A percentile compares a stretch with the other conserved stretches of the same genome.
These are phyloP conservation scores for Patella depressa DNA, from an alignment of 2,888 invertebrate genomes.

Conservation along the genomic window DNA sequence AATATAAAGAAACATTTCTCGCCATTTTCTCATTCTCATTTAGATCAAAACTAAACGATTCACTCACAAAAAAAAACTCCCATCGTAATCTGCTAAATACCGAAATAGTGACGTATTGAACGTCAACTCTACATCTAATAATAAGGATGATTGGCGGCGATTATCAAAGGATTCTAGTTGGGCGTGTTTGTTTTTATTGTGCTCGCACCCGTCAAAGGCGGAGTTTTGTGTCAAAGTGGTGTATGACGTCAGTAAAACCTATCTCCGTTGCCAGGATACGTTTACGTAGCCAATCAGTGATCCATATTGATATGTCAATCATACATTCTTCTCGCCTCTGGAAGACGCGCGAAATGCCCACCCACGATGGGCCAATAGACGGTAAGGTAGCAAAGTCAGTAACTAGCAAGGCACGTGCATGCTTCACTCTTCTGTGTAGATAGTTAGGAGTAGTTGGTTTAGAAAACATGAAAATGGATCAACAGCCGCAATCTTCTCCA, in stretches of 20 bases:
- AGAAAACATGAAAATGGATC: conserved; percentile 65
- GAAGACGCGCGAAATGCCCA: conserved; percentile 60
- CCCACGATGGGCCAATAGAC: conserved; percentile 60
- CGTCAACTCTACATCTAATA: conserved; percentile 1
- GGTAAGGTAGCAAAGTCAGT: conserved; percentile 38
- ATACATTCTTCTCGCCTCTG: conserved; percentile 55
- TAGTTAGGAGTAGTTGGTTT: conserved; percentile 52
- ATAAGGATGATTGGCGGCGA: conserved; percentile 4
- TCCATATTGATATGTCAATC: conserved; percentile 51
- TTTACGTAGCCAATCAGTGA: conserved; percentile 47
- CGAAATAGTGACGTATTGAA: conserved; percentile 10
- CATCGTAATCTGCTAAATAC: conserved; percentile 5
- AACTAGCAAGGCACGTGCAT: conserved; percentile 48
- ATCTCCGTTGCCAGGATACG: conserved; percentile 52
- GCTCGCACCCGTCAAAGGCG: conserved; percentile 40
- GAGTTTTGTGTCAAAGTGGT: conserved; percentile 39
- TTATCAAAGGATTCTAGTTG: conserved; percentile 15
- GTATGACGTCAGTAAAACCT: conserved; percentile 54
- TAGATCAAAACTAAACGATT: not conserved
- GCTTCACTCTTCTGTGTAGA: conserved; percentile 54
- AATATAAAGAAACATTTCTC: no score
- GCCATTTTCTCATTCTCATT: not conserved
- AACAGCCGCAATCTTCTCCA: conserved; percentile 54
- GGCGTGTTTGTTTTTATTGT: conserved; percentile 36
- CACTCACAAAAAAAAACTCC: not conserved